These are phyloP conservation scores for Serranus cabrilla DNA, from an alignment of 2,797 vertebrate genomes.

Conservation along the genomic window DNA sequence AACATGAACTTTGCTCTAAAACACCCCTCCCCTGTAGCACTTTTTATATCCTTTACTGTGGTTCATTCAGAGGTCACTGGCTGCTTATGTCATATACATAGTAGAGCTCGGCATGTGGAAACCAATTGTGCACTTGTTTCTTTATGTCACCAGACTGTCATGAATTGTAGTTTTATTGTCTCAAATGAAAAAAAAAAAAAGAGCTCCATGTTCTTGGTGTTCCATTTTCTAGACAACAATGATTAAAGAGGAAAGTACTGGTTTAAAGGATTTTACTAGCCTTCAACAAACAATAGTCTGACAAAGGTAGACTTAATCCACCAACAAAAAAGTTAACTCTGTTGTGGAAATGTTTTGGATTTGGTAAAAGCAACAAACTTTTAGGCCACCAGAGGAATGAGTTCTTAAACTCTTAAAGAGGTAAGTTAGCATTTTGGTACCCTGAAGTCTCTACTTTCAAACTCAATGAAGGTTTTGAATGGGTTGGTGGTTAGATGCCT, in stretches of 20 bases:
- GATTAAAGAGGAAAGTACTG: neutral
- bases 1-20: slow-evolving; percentile 73
- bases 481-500: too few species aligned
- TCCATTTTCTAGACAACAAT: neutral
- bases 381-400: too few species aligned
- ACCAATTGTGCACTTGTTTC: too few species aligned
- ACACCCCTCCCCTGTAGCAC: slow-evolving; percentile 30
- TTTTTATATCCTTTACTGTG: slow-evolving; percentile 64
- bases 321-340: neutral
- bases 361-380: neutral
- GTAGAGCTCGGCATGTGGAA: too few species aligned
- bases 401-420: too few species aligned
- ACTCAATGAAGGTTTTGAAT: too few species aligned
- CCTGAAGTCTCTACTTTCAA: too few species aligned
- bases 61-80: slow-evolving; percentile 87
- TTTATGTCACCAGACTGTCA: slow-evolving; percentile 71
- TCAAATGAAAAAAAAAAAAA: neutral
- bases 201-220: neutral
- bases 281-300: neutral
- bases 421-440: too few species aligned
- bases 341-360: neutral
- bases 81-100: slow-evolving; percentile 31
- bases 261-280: slow-evolving; percentile 6
- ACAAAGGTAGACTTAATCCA: neutral
- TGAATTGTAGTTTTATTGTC: slow-evolving; percentile 34